phyloP scores from a whole-genome alignment of 2,797 vertebrate genomes.

The Gallinago stenura region DNA sequence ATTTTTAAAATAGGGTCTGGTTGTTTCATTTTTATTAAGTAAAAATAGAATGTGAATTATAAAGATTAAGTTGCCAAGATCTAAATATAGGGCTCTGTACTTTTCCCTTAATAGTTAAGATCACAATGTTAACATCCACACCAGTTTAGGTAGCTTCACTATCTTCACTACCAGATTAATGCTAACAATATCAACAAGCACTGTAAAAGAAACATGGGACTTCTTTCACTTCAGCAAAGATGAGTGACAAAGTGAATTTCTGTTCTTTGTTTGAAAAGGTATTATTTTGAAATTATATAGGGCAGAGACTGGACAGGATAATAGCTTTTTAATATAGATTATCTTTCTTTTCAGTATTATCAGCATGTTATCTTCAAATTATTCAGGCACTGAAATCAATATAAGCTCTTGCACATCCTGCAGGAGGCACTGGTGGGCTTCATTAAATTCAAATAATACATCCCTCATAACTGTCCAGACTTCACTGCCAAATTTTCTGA shows the following conservation, averaged over 20 bases:
- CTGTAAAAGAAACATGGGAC: not conserved
- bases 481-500: not conserved
- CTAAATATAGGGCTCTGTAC: not conserved
- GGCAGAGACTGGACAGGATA: not conserved
- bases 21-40: not conserved
- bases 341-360: not conserved
- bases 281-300: not conserved
- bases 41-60: not conserved
- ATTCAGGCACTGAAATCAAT: not conserved
- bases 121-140: not conserved
- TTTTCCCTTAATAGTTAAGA: not conserved
- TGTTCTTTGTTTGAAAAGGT: not conserved
- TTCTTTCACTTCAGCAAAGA: not conserved
- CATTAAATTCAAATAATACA: not conserved
- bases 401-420: not conserved
- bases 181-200: not conserved
- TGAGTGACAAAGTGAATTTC: not conserved
- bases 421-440: not conserved
- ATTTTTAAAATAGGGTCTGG: not conserved
- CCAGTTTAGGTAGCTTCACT: not conserved
- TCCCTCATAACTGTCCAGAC: not conserved
- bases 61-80: not conserved
- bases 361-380: not conserved
- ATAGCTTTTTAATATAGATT: not conserved
- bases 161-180: not conserved